Evolutionary conservation across 2,797 vertebrate genomes (phyloP).

Genomic region (Heteromormyrus szaboi): DNA sequence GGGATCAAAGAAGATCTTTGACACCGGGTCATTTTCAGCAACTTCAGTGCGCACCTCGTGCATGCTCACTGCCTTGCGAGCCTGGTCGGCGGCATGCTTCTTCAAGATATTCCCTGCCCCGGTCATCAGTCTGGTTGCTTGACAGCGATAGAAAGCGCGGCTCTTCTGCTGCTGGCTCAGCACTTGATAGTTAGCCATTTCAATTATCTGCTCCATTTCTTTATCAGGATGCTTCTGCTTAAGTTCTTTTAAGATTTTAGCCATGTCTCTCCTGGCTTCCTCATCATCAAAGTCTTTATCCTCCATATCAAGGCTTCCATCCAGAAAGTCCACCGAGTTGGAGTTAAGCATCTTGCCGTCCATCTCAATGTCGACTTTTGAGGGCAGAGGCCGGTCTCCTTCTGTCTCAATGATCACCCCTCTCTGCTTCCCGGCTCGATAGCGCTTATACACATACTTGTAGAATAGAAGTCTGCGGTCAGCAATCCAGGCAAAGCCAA

Average conservation of each 20-base stretch:
- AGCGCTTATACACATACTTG: constrained; percentile 88
- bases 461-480: constrained; percentile 92
- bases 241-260: constrained; percentile 83
- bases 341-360: constrained; percentile 77
- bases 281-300: constrained; percentile 77
- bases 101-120: constrained; percentile 87
- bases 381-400: constrained; percentile 73
- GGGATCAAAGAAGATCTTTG: constrained; percentile 84
- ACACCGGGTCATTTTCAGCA: constrained; percentile 61
- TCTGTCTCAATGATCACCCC: constrained; percentile 92
- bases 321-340: constrained; percentile 67
- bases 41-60: constrained; percentile 72
- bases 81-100: constrained; percentile 83
- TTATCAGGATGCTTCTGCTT: constrained; percentile 91
- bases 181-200: constrained; percentile 85
- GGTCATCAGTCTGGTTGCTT: constrained; percentile 86
- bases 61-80: constrained; percentile 71
- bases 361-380: constrained; percentile 84
- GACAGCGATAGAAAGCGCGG: constrained; percentile 87
- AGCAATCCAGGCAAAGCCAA: constrained; percentile 85
- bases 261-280: constrained; percentile 78
- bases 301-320: constrained; percentile 64
- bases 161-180: constrained; percentile 89
- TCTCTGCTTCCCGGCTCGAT: constrained; percentile 79
- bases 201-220: constrained; percentile 82